A percentile compares a stretch with the other conserved stretches of the same genome.
Evolutionary conservation across 2,888 invertebrate species (phyloP).

Genomic region (Cecidostiba fungosa): DNA sequence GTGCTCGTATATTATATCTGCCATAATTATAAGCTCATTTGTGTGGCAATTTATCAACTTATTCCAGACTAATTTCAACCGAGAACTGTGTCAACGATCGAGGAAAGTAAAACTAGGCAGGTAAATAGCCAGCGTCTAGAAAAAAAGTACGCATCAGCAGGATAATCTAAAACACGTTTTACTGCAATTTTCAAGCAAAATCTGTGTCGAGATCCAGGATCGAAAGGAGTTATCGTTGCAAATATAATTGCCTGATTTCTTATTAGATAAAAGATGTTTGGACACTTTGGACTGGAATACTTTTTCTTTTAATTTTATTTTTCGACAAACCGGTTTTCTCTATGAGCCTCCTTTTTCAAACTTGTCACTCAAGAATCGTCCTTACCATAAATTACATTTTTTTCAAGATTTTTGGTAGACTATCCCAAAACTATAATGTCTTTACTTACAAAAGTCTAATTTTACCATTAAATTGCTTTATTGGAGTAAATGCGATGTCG

Average conservation of each 20-base stretch:
- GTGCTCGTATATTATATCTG: not conserved
- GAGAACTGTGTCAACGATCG: conserved; percentile 26
- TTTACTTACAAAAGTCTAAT: no score
- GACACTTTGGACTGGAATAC: not conserved
- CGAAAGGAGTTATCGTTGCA: not conserved
- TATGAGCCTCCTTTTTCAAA: not conserved
- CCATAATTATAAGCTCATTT: not conserved
- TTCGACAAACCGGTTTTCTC: not conserved
- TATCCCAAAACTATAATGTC: no score
- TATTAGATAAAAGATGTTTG: not conserved
- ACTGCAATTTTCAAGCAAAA: conserved; percentile 1
- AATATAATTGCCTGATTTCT: not conserved
- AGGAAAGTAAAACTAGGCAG: conserved; percentile 14
- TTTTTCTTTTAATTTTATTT: not conserved
- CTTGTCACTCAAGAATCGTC: not conserved
- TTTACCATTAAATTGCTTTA: no score
- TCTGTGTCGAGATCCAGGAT: not conserved
- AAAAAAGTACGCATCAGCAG: not conserved
- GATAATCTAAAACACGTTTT: not conserved
- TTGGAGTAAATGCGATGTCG: no score
- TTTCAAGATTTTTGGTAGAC: no score
- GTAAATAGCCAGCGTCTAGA: not conserved
- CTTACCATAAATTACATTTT: no score
- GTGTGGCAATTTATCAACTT: not conserved
- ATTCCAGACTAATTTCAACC: not conserved